Conservation (phyloP, 2,888 invertebrate species). For the Sthenelais limicola region DNA sequence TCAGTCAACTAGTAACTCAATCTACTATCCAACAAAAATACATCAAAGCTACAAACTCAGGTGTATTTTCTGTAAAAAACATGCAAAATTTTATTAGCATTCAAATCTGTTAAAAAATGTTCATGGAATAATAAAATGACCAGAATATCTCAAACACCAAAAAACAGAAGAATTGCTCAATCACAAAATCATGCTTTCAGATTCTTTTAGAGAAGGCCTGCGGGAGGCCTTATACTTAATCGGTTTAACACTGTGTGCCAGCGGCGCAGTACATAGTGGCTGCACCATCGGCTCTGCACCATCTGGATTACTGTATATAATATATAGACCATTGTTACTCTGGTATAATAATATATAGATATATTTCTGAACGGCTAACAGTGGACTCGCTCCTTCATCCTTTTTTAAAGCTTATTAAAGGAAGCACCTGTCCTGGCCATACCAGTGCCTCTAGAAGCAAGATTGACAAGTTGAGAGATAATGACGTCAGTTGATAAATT, state of each 20-base stretch:
- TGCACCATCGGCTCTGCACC: not conserved
- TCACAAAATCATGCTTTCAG: slow-evolving; percentile 30
- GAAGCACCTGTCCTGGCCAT: slow-evolving; percentile 20
- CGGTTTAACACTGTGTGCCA: slow-evolving; percentile 2
- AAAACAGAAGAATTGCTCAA: slow-evolving; percentile 32
- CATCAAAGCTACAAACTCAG: slow-evolving; percentile 36
- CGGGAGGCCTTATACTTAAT: not conserved
- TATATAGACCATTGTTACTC: too few species aligned
- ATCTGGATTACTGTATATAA: too few species aligned
- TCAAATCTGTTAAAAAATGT: slow-evolving; percentile 37
- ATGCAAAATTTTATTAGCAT: slow-evolving; percentile 38
- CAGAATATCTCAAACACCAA: slow-evolving; percentile 38
- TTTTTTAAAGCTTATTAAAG: not conserved
- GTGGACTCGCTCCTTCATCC: not conserved
- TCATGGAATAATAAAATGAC: slow-evolving; percentile 38
- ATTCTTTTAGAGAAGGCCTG: not conserved
- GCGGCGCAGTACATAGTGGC: not conserved
- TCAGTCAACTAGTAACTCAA: too few species aligned
- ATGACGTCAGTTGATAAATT: not conserved
- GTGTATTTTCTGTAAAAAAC: slow-evolving; percentile 35
- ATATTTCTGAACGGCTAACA: slow-evolving; percentile 9
- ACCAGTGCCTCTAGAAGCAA: not conserved
- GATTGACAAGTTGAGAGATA: slow-evolving; percentile 16
- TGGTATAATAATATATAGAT: slow-evolving; percentile 13
- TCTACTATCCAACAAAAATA: too few species aligned